These are phyloP conservation scores for Scalopus aquaticus DNA, from an alignment of 2,113 vertebrate genomes.

Conservation along the genomic window DNA sequence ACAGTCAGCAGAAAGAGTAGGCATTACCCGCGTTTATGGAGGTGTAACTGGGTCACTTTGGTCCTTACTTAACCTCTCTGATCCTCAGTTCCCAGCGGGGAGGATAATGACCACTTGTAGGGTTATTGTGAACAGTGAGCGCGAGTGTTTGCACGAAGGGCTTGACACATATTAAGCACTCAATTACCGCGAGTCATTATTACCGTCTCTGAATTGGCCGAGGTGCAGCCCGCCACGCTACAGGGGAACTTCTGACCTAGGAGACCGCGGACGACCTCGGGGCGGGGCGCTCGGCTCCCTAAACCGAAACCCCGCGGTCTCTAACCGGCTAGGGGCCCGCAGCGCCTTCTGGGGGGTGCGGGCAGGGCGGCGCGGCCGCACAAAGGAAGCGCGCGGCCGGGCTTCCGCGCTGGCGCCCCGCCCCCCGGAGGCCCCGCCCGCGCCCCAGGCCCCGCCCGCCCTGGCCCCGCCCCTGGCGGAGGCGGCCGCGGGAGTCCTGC, in stretches of 20 bases:
- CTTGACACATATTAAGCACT: constrained; percentile 17
- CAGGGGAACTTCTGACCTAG: fast-evolving
- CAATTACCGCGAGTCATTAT: background rate
- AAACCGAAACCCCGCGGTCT: background rate
- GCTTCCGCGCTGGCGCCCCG: constrained; percentile 15
- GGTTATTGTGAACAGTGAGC: constrained; percentile 7
- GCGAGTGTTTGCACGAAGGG: background rate
- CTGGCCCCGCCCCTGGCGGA: constrained; percentile 65
- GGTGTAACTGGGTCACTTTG: constrained; percentile 50
- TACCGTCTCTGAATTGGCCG: background rate
- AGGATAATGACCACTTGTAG: constrained; percentile 40
- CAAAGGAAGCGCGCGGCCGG: constrained; percentile 67
- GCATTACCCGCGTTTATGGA: constrained; percentile 52
- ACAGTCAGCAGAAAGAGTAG: constrained; percentile 31
- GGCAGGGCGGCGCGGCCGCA: background rate
- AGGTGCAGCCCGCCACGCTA: background rate
- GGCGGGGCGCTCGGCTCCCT: background rate
- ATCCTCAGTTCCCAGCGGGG: constrained; percentile 14
- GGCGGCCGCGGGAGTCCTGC: constrained; percentile 74
- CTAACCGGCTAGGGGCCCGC: background rate
- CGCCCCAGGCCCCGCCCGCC: constrained; percentile 14
- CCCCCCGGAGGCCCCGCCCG: background rate
- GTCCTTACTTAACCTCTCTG: constrained; percentile 57
- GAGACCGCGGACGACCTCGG: fast-evolving
- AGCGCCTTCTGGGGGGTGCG: background rate